These are phyloP conservation scores for Drosophila burlai DNA, from an alignment of 1,140 invertebrate genomes.

Conservation along the genomic window DNA sequence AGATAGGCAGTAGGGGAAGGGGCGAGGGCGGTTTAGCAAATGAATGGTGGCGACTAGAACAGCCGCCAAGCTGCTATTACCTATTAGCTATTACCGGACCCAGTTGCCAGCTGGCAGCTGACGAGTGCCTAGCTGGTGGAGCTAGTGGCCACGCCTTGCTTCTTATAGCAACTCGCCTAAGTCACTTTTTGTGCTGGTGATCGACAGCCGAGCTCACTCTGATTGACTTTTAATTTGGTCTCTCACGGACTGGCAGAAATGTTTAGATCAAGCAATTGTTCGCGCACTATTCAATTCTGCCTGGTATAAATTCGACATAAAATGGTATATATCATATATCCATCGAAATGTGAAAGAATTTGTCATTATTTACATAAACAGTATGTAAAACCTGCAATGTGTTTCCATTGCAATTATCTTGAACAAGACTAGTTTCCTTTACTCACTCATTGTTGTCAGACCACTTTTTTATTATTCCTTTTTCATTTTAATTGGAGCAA, in stretches of 20 bases:
- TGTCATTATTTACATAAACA: neutral
- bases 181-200: conserved; percentile 21
- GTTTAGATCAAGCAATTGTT: conserved; percentile 10
- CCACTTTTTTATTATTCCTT: neutral
- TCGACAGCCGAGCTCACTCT: conserved; percentile 7
- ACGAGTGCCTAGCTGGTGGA: neutral
- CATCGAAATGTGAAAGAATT: neutral
- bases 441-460: neutral
- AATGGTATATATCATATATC: neutral
- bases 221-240: conserved; percentile 32
- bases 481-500: neutral
- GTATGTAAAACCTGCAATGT: neutral
- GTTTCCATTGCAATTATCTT: conserved; percentile 6
- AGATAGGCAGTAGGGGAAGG: neutral
- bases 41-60: conserved; percentile 40
- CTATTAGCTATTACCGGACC: conserved; percentile 24
- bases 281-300: conserved; percentile 15
- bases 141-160: conserved; percentile 36
- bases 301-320: neutral
- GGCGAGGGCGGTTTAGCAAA: conserved; percentile 8
- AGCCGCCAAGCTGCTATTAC: conserved; percentile 21
- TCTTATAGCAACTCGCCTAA: neutral
- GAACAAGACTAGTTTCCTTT: conserved; percentile 6
- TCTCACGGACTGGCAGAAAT: neutral
- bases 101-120: conserved; percentile 11